Percentiles rank a stretch among this genome's conserved stretches.
These are phyloP conservation scores for Andricus curvator DNA, from an alignment of 2,888 invertebrate species.

Conservation along the genomic window DNA sequence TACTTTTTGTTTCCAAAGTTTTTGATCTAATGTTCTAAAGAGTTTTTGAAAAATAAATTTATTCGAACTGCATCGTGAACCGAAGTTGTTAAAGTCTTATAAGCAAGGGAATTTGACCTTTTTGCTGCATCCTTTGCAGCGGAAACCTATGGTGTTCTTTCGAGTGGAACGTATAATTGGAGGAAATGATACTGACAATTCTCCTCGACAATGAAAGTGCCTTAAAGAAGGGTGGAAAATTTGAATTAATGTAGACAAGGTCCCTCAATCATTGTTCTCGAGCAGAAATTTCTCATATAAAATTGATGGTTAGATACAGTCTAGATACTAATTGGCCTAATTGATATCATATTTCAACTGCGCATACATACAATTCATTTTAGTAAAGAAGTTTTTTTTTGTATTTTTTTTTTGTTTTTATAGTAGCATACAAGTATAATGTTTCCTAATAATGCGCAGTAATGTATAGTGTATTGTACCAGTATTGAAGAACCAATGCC, in stretches of 20 bases:
- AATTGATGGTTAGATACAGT: background rate
- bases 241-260: constrained; percentile 6
- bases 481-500: background rate
- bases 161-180: background rate
- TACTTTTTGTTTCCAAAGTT: too few species aligned
- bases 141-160: background rate
- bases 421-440: background rate
- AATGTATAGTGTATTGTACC: background rate
- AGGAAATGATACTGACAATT: too few species aligned
- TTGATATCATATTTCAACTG: background rate
- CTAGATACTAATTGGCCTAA: background rate
- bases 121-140: background rate
- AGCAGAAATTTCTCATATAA: constrained; percentile 5
- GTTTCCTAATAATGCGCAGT: background rate
- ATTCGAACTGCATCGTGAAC: background rate
- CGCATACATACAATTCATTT: too few species aligned
- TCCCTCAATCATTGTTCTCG: background rate
- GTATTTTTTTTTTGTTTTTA: background rate
- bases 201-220: too few species aligned
- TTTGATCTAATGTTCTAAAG: too few species aligned
- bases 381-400: background rate
- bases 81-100: background rate
- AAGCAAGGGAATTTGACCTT: background rate
- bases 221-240: background rate
- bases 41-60: too few species aligned